phyloP scores from a whole-genome alignment of 2,888 invertebrate genomes.

The Seladonia tumulorum region DNA sequence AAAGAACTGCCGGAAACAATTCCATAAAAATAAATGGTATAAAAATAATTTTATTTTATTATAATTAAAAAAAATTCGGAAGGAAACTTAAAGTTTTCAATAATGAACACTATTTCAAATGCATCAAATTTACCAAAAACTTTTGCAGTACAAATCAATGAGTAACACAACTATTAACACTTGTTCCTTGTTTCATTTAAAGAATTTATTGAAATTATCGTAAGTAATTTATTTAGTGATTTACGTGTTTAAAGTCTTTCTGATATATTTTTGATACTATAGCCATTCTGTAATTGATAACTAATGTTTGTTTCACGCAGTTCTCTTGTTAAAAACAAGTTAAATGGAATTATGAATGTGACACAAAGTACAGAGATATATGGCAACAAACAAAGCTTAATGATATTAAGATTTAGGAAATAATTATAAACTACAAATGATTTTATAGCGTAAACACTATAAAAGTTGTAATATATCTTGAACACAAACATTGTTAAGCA shows the following conservation, averaged over 20 bases:
- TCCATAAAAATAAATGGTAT: constrained; percentile 42
- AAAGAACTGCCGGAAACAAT: constrained; percentile 60
- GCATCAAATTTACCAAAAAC: constrained; percentile 34
- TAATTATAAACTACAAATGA: constrained; percentile 59
- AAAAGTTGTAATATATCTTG: constrained; percentile 69
- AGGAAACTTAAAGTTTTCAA: not conserved
- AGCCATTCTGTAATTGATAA: constrained; percentile 9
- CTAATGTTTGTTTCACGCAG: constrained; percentile 45
- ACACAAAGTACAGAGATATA: constrained; percentile 56
- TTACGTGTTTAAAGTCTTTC: constrained; percentile 3
- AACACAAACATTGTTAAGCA: constrained; percentile 63
- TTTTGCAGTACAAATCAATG: constrained; percentile 40
- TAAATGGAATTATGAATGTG: constrained; percentile 38
- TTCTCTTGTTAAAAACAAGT: constrained; percentile 50
- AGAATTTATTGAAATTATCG: constrained; percentile 26
- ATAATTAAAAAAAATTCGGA: constrained; percentile 27
- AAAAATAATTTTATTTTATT: constrained; percentile 39
- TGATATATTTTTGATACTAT: too few relatives aligned
- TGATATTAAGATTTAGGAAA: constrained; percentile 64
- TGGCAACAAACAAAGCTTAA: constrained; percentile 56
- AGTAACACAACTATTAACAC: constrained; percentile 40
- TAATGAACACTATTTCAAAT: constrained; percentile 37
- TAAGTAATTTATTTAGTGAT: constrained; percentile 5
- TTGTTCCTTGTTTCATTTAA: constrained; percentile 37
- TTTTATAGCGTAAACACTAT: constrained; percentile 63